phyloP scores from a whole-genome alignment of 2,113 vertebrate genomes.

The Acanthochromis polyacanthus region DNA sequence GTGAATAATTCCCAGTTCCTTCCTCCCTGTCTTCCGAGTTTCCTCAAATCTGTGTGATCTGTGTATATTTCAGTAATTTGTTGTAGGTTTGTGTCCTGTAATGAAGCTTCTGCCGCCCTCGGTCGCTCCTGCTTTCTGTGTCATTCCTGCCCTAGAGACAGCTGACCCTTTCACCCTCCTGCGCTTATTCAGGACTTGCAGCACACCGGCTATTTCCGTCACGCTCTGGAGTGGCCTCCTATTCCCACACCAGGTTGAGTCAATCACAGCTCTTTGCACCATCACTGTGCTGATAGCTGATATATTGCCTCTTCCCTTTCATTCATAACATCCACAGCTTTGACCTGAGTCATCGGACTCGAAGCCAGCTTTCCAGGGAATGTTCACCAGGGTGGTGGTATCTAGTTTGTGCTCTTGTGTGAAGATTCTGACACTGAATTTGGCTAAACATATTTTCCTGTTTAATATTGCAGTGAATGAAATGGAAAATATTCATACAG shows the following conservation, averaged over 20 bases:
- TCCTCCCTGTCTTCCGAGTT: slow-evolving; percentile 5
- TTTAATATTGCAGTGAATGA: too few species aligned
- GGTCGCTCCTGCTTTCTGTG: slow-evolving; percentile 28
- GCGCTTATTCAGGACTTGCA: slow-evolving; percentile 58
- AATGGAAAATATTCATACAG: too few species aligned
- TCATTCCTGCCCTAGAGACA: slow-evolving; percentile 71
- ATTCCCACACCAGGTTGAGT: slow-evolving; percentile 69
- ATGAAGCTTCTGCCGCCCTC: slow-evolving; percentile 18
- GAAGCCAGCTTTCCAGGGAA: slow-evolving; percentile 39
- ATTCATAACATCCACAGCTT: slow-evolving; percentile 16
- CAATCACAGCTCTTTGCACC: slow-evolving; percentile 66
- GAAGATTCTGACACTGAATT: neutral
- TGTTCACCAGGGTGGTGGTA: neutral
- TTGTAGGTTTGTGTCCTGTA: slow-evolving; percentile 9
- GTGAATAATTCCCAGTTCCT: slow-evolving; percentile 8
- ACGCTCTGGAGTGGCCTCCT: slow-evolving; percentile 35
- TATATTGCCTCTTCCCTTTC: slow-evolving; percentile 14
- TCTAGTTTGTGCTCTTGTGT: neutral
- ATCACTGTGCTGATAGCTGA: slow-evolving; percentile 47
- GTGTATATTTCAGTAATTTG: slow-evolving; percentile 1
- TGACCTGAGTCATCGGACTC: slow-evolving; percentile 24
- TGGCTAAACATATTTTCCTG: too few species aligned
- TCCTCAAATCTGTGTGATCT: neutral
- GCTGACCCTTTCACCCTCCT: slow-evolving; percentile 78
- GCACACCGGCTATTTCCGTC: slow-evolving; percentile 76